phyloP scores from a whole-genome alignment of 2,113 vertebrate genomes.

The Eira barbara region DNA sequence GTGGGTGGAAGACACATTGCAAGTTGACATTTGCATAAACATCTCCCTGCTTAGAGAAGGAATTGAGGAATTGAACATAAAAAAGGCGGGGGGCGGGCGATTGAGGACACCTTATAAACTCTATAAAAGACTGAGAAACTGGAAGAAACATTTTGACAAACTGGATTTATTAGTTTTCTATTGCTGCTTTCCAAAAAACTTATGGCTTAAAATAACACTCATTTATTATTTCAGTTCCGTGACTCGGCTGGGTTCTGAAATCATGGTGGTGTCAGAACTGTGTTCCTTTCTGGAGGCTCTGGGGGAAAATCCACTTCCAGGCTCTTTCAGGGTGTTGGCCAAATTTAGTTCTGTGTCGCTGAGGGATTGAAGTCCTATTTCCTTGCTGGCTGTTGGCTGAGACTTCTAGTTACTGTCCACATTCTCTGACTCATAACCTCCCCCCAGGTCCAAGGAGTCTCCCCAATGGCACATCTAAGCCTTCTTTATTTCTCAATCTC shows the following conservation, averaged over 20 bases:
- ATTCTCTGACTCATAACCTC: neutral
- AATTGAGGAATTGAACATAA: neutral
- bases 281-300: neutral
- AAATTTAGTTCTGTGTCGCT: neutral
- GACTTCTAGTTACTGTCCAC: neutral
- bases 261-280: neutral
- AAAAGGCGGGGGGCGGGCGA: neutral
- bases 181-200: neutral
- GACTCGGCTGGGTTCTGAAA: neutral
- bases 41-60: neutral
- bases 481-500: neutral
- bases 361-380: neutral
- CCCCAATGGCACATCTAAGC: neutral
- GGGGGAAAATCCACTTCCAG: neutral
- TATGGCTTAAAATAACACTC: neutral
- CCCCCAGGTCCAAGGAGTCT: neutral
- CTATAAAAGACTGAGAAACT: neutral
- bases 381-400: neutral
- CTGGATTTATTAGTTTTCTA: neutral
- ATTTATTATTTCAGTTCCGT: neutral
- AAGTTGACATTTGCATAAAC: neutral
- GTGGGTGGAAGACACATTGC: neutral
- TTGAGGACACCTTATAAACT: neutral
- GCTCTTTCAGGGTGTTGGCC: neutral
- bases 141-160: neutral